Evolutionary conservation across 2,888 invertebrate genomes (phyloP).

Genomic region (Meiosimyza platycephala): DNA sequence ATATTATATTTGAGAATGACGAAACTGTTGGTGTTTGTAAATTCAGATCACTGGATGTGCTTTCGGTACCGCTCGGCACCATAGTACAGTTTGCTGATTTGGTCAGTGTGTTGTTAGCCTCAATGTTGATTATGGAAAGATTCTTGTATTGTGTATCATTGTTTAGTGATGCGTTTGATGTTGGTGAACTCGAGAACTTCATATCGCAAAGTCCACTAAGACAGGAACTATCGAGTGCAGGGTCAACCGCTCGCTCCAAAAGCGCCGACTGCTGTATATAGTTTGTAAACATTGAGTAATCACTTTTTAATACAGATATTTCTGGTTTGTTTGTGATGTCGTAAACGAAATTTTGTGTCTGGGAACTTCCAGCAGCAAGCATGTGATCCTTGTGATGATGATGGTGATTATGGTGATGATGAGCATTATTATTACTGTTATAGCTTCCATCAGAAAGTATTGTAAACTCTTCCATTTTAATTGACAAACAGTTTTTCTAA

Average conservation of each 20-base stretch:
- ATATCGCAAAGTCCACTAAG: constrained; percentile 47
- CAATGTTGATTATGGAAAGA: constrained; percentile 46
- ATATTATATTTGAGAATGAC: constrained; percentile 35
- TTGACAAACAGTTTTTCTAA: not conserved
- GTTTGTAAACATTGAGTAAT: constrained; percentile 45
- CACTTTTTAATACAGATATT: constrained; percentile 43
- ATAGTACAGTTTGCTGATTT: constrained; percentile 36
- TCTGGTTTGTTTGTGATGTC: constrained; percentile 37
- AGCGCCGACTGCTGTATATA: constrained; percentile 50
- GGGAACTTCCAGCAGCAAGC: constrained; percentile 57
- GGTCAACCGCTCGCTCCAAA: constrained; percentile 46
- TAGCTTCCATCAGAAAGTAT: constrained; percentile 47
- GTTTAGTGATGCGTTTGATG: constrained; percentile 30
- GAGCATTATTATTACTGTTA: constrained; percentile 38
- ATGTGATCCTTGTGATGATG: constrained; percentile 62
- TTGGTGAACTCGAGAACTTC: constrained; percentile 47
- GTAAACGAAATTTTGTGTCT: constrained; percentile 40
- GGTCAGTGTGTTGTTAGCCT: constrained; percentile 42
- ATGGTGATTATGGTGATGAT: constrained; percentile 42
- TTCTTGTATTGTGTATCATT: constrained; percentile 40
- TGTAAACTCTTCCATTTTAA: constrained; percentile 57
- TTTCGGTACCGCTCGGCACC: constrained; percentile 20
- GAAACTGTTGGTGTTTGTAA: constrained; percentile 29
- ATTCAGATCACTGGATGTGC: constrained; percentile 40
- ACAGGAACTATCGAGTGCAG: constrained; percentile 46